Conservation (phyloP, 1,140 invertebrate species). For the Oryctes rhinoceros region DNA sequence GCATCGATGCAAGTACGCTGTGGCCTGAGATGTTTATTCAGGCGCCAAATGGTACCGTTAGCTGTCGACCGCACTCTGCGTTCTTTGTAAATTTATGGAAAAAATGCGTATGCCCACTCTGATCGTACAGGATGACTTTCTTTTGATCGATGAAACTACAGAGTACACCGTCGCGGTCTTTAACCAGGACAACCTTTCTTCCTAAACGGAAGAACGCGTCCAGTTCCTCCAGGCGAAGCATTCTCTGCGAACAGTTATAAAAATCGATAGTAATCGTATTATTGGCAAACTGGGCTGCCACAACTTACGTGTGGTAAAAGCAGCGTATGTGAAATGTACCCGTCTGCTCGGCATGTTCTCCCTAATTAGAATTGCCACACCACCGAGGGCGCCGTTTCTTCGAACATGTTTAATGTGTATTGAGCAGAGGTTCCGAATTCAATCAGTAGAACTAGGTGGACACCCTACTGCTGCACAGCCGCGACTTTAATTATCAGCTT, state of each 20-base stretch:
- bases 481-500: too few relatives aligned
- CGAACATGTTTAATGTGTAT: neutral
- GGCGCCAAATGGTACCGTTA: neutral
- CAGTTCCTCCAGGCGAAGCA: neutral
- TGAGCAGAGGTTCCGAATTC: neutral
- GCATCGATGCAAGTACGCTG: neutral
- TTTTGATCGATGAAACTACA: neutral
- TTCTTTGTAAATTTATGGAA: neutral
- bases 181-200: neutral
- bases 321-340: neutral
- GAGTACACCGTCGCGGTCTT: neutral
- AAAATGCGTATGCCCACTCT: neutral
- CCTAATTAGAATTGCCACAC: neutral
- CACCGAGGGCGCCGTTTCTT: neutral
- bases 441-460: neutral
- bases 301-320: neutral
- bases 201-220: neutral
- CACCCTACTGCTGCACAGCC: neutral
- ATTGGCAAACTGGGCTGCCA: neutral
- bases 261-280: neutral
- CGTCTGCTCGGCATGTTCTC: neutral
- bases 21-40: neutral
- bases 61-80: neutral
- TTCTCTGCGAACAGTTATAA: neutral
- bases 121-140: neutral